phyloP scores from a whole-genome alignment of 2,888 invertebrate species.

The Ennomos fuscantarius region DNA sequence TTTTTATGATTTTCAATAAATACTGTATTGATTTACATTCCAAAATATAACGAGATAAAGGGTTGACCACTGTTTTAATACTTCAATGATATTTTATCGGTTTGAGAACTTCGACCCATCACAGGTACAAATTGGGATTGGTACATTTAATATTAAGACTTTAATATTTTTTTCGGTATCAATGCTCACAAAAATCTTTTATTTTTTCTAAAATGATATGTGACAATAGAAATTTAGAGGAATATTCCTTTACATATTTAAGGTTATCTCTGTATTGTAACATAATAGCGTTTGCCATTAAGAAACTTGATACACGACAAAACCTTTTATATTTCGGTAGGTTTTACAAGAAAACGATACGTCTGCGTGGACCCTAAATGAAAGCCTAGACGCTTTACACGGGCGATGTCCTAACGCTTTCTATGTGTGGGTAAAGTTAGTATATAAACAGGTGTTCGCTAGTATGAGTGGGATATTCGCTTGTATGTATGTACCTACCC shows the following conservation, averaged over 20 bases:
- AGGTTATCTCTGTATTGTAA: neutral
- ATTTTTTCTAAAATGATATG: too few species aligned
- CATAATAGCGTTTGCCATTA: constrained; percentile 7
- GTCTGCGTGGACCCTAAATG: constrained; percentile 37
- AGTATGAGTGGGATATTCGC: constrained; percentile 1
- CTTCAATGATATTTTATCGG: too few species aligned
- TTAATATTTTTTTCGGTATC: too few species aligned
- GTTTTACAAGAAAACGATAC: constrained; percentile 16
- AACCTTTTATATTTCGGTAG: neutral
- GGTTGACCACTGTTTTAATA: too few species aligned
- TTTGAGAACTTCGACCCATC: too few species aligned
- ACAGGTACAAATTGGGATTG: too few species aligned
- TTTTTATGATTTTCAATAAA: neutral
- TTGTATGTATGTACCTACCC: neutral
- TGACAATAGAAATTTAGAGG: too few species aligned
- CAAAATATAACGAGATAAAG: too few species aligned
- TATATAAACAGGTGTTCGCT: neutral
- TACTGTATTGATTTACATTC: too few species aligned
- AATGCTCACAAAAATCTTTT: too few species aligned
- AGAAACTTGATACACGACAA: constrained; percentile 1
- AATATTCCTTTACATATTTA: too few species aligned
- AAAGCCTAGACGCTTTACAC: constrained; percentile 10
- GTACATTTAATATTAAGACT: too few species aligned
- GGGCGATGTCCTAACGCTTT: constrained; percentile 14
- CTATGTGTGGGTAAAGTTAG: constrained; percentile 1